Conservation (phyloP, 2,797 vertebrate species). For the Steatocranus sp. region DNA sequence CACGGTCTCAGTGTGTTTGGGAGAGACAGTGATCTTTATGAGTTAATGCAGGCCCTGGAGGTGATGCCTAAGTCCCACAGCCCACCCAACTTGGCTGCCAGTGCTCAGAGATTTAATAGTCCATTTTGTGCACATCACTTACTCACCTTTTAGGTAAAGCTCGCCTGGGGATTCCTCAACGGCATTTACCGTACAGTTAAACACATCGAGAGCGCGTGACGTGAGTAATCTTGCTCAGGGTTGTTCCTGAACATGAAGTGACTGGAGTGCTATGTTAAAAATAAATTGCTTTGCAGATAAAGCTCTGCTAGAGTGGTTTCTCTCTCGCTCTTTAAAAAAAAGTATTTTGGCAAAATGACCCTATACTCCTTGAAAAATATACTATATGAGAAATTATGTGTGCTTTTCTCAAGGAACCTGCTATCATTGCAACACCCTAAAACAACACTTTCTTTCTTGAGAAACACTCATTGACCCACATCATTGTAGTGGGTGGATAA, state of each 20-base stretch:
- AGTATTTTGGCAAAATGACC: conserved; percentile 14
- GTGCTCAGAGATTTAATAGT: conserved; percentile 33
- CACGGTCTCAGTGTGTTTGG: conserved; percentile 17
- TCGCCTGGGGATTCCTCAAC: conserved; percentile 20
- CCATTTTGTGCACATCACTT: conserved; percentile 22
- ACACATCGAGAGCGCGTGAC: neutral
- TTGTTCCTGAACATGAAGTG: conserved; percentile 1
- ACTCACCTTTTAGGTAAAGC: conserved; percentile 4
- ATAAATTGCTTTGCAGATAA: conserved; percentile 48
- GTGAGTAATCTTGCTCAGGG: conserved; percentile 4
- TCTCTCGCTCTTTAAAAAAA: neutral
- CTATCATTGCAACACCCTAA: conserved; percentile 57
- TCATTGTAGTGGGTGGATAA: conserved; percentile 56
- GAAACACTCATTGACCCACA: conserved; percentile 44
- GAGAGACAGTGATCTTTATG: conserved; percentile 62
- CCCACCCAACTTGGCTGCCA: conserved; percentile 59
- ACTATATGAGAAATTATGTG: neutral
- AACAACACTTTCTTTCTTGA: conserved; percentile 48
- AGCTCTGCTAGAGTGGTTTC: neutral
- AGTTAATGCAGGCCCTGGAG: conserved; percentile 64
- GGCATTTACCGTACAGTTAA: conserved; percentile 15
- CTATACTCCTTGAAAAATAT: neutral
- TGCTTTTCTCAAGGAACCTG: conserved; percentile 37
- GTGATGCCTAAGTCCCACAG: conserved; percentile 50
- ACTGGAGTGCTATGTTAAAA: conserved; percentile 1